These are phyloP conservation scores for Cassiopea xamachana DNA, from an alignment of 30 jellyfish, hydroid and myxozoan genomes.

Conservation along the genomic window DNA sequence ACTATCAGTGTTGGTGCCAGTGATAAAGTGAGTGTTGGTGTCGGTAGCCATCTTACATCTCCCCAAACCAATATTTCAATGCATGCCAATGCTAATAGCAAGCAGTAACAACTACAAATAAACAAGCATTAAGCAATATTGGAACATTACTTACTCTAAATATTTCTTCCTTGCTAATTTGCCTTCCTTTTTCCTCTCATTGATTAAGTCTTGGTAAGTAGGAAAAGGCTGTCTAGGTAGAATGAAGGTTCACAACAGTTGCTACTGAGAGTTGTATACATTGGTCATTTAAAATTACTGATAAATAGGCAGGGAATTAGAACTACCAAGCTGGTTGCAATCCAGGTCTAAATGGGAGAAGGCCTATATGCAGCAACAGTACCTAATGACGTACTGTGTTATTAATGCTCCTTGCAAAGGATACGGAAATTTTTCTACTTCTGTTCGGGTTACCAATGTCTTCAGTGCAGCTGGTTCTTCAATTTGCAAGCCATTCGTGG, in stretches of 20 bases:
- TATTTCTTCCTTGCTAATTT: slow-evolving; percentile 29
- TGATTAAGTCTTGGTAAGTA: slow-evolving; percentile 63
- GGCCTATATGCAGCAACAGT: too few relatives aligned
- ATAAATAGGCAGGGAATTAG: neutral
- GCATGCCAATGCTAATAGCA: too few relatives aligned
- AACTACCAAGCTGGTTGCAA: too few relatives aligned
- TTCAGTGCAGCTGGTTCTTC: slow-evolving; percentile 68
- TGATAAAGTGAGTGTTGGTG: too few relatives aligned
- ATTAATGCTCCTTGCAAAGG: neutral
- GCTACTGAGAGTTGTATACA: neutral
- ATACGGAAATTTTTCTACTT: slow-evolving; percentile 70
- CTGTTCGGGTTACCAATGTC: slow-evolving; percentile 72
- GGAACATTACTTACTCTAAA: neutral
- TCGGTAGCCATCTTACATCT: too few relatives aligned
- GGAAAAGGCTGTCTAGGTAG: slow-evolving; percentile 43
- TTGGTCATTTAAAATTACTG: neutral
- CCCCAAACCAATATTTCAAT: too few relatives aligned
- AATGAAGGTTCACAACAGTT: neutral
- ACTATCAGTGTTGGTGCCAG: too few relatives aligned
- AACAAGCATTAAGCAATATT: neutral
- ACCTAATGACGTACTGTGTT: too few relatives aligned
- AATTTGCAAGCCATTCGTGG: slow-evolving; percentile 54
- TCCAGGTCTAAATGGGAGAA: too few relatives aligned
- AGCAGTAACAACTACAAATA: too few relatives aligned
- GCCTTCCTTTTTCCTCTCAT: slow-evolving; percentile 45